Evolutionary conservation across 1,140 invertebrate species (phyloP).

Genomic region (Solenopsis fugax): DNA sequence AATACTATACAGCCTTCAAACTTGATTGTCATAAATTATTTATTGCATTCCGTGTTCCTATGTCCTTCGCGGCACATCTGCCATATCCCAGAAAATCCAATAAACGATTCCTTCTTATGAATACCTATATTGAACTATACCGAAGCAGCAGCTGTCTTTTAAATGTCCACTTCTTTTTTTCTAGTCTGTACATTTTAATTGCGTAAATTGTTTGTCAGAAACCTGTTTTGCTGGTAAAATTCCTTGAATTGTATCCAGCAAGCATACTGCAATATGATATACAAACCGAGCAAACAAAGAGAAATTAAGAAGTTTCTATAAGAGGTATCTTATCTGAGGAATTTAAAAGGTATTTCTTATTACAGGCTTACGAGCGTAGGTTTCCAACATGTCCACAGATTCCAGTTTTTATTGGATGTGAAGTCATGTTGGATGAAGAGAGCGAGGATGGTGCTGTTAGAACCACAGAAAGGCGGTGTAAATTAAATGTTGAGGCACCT

Average conservation of each 20-base stretch:
- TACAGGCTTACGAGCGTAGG: slow-evolving; percentile 96
- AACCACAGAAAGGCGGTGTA: slow-evolving; percentile 95
- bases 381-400: slow-evolving; percentile 98
- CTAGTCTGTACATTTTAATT: background rate
- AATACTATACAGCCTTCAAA: slow-evolving; percentile 40
- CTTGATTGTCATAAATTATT: slow-evolving; percentile 64
- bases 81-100: slow-evolving; percentile 52
- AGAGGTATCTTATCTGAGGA: too few relatives aligned
- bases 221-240: background rate
- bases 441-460: slow-evolving; percentile 93
- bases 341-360: slow-evolving; percentile 55
- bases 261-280: background rate
- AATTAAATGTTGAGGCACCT: slow-evolving; percentile 97
- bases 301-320: background rate
- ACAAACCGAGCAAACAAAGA: background rate
- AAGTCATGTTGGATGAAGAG: slow-evolving; percentile 93
- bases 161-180: slow-evolving; percentile 3
- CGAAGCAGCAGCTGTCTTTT: background rate
- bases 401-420: slow-evolving; percentile 97
- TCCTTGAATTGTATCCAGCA: background rate
- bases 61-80: slow-evolving; percentile 46
- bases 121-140: background rate
- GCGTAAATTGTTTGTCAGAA: background rate
- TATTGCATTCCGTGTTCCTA: slow-evolving; percentile 56
- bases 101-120: slow-evolving; percentile 24